Evolutionary conservation across 2,797 vertebrate genomes (phyloP), one percentile per base, ranked within the genome.

Genomic region (Notamacropus eugenii): DNA sequence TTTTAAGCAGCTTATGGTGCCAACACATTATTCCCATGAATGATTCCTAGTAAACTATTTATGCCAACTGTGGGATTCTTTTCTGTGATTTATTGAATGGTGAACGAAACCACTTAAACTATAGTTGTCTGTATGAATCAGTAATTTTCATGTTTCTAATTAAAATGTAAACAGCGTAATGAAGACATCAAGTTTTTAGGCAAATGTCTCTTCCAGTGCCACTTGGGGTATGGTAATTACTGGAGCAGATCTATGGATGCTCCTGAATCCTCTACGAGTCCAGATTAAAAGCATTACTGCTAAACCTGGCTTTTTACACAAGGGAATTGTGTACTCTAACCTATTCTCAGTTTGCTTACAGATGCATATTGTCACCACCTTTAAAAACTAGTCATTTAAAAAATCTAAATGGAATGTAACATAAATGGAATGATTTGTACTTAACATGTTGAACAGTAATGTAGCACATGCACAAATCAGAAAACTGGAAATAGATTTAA

Each of bases 151-250:
- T 98, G 99, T 99, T 99, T 99, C 99, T 99, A 99, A 99, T 99
- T 99, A 99, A 99, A 99, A 99, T 99, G 99, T 99, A 99, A 99
- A 99, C 99, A 99, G 99, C 99, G 98, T 99, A 99, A 99, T 99
- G 99, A 99, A 99, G 99, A 99, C 99, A 99, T 99, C 99, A 99
- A 99, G 99, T 99, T 99, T 99, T 99, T 99, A 99, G 99, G 99
- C 99, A 99, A 99, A 99, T 98, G 99, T 99, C 99, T 99, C 98
- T 99, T 98, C 98, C 98, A 98, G 98, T 99, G 99, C 99, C 99
- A 99, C 99, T 99, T 99, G 99, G 99, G 99, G 99, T 99, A 99
- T 99, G 99, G 99, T 99, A 99, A 99, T 99, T 99, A 99, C 99
- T 99, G 98, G 98, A 99, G 99, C 99, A 99, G 99, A 99, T 99